These are phyloP conservation scores for Xanthostigma xanthostigma DNA, from an alignment of 2,888 invertebrate genomes.

Conservation along the genomic window DNA sequence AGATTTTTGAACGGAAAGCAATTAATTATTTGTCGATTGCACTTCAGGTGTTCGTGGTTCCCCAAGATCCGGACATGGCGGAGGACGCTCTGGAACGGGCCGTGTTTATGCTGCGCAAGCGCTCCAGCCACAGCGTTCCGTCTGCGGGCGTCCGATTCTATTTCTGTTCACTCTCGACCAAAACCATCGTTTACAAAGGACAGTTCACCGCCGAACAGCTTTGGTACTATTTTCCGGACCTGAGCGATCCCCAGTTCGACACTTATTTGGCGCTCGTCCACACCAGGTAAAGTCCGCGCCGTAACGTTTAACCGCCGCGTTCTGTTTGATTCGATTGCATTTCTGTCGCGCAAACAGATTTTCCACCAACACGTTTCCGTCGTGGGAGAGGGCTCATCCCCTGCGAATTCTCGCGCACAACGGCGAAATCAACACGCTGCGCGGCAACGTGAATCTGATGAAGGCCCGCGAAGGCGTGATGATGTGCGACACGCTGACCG, in stretches of 20 bases:
- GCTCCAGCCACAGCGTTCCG: constrained; percentile 77
- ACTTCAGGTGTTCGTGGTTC: constrained; percentile 43
- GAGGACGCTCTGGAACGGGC: constrained; percentile 24
- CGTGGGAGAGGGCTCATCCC: constrained; percentile 98
- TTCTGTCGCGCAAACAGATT: constrained; percentile 42
- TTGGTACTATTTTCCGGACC: constrained; percentile 61
- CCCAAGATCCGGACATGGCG: constrained; percentile 14
- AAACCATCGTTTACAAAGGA: constrained; percentile 93
- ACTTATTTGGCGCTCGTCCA: constrained; percentile 94
- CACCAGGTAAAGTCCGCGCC: constrained; percentile 31
- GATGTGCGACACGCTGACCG: constrained; percentile 64
- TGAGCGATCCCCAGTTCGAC: constrained; percentile 63
- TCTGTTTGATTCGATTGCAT: too few relatives aligned
- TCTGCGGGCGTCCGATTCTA: constrained; percentile 83
- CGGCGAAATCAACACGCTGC: constrained; percentile 97
- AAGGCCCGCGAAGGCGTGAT: constrained; percentile 96
- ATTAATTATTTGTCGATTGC: not conserved
- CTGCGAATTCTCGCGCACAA: constrained; percentile 91
- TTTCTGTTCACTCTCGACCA: constrained; percentile 85
- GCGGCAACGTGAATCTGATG: constrained; percentile 98
- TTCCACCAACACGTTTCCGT: constrained; percentile 98
- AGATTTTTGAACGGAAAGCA: too few relatives aligned
- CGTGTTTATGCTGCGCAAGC: constrained; percentile 76
- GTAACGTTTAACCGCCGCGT: too few relatives aligned
- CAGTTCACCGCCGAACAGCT: constrained; percentile 91